Percentiles rank a stretch among this genome's conserved stretches.
Conservation (phyloP, 37 sponge, comb jelly and placozoan genomes). For the Corticium candelabrum region DNA sequence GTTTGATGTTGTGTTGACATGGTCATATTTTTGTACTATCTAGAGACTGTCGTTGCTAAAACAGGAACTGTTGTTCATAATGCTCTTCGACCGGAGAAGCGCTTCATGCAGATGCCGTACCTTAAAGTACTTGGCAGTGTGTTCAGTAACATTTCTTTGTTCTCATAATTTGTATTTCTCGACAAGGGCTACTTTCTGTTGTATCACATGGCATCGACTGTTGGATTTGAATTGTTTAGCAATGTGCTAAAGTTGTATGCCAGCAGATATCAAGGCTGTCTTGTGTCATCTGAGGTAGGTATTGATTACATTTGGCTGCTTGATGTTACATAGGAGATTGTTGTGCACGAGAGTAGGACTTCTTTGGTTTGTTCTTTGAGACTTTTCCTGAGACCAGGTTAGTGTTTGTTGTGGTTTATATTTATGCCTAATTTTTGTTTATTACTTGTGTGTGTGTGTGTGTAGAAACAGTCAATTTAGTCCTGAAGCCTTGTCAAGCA, state of each 20-base stretch:
- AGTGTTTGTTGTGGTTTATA: background rate
- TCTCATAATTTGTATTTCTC: background rate
- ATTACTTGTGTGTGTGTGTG: too few species aligned
- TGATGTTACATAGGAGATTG: too few species aligned
- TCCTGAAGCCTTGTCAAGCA: background rate
- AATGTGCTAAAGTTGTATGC: background rate
- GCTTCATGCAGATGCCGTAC: background rate
- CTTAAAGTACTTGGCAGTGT: background rate
- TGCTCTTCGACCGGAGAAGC: background rate
- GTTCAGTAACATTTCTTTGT: background rate
- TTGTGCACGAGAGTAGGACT: background rate
- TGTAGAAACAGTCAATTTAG: background rate
- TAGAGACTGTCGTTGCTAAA: too few species aligned
- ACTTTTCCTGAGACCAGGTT: background rate
- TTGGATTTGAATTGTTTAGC: background rate
- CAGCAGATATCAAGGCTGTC: background rate
- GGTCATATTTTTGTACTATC: too few species aligned
- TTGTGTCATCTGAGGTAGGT: background rate
- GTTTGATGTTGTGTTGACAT: too few species aligned
- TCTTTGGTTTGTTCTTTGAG: background rate
- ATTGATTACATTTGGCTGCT: background rate
- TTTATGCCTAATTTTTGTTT: background rate
- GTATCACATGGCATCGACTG: background rate
- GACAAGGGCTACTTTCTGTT: conserved; percentile 1
- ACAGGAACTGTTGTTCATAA: background rate